Percentiles rank a stretch among this genome's conserved stretches.
Evolutionary conservation across 2,797 vertebrate genomes (phyloP).

Genomic region (Coccyzus lansbergi): DNA sequence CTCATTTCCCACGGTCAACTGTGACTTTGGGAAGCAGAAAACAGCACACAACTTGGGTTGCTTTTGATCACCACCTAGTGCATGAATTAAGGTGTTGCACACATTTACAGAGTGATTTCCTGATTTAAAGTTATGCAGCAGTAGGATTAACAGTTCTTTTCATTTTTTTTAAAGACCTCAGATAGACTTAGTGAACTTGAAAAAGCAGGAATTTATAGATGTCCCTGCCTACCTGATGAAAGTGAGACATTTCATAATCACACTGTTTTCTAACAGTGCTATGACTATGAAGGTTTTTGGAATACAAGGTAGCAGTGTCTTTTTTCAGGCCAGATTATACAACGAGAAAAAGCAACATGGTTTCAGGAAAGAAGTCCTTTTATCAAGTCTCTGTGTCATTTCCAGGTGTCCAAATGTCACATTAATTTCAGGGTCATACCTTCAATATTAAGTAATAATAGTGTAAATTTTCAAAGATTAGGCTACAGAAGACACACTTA

Average conservation of each 20-base stretch:
- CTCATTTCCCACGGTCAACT: background rate
- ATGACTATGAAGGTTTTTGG: background rate
- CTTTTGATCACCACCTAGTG: conserved; percentile 78
- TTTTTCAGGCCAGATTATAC: background rate
- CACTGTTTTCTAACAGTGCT: background rate
- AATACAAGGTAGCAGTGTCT: background rate
- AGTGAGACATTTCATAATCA: background rate
- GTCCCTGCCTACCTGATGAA: background rate
- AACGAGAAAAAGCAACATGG: background rate
- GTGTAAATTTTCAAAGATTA: background rate
- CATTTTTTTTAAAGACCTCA: background rate
- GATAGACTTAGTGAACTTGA: background rate
- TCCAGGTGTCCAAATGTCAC: background rate
- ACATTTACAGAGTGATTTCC: background rate
- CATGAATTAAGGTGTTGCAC: conserved; percentile 47
- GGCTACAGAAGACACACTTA: background rate
- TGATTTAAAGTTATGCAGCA: background rate
- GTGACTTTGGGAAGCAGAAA: background rate
- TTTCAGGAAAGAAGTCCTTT: background rate
- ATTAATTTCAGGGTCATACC: background rate
- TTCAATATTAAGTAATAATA: background rate
- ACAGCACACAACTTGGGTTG: conserved; percentile 17
- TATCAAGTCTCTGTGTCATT: background rate
- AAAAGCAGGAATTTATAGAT: background rate
- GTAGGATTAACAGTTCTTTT: background rate